Evolutionary conservation across 2,113 vertebrate species (phyloP).

Genomic region (Lonchura striata): DNA sequence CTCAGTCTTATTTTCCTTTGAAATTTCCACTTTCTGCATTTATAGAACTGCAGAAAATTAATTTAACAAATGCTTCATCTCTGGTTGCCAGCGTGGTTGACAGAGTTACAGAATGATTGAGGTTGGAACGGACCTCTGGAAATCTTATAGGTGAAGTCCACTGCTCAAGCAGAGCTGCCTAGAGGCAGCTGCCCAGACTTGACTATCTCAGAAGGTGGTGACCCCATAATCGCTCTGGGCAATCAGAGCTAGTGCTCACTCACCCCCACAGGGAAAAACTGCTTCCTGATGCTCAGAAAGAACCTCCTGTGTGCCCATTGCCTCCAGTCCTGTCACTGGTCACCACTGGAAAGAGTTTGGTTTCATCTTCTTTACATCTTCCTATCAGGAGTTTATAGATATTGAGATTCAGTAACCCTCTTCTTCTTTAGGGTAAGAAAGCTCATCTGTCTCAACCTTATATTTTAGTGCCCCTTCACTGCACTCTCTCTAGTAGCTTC

Average conservation of each 20-base stretch:
- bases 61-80: not conserved
- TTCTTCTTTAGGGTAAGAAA: not conserved
- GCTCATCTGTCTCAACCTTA: not conserved
- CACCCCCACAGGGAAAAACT: not conserved
- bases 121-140: accelerated
- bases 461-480: not conserved
- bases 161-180: not conserved
- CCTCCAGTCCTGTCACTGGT: not conserved
- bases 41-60: not conserved
- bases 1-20: not conserved
- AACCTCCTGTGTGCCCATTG: not conserved
- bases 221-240: not conserved
- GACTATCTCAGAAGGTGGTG: not conserved
- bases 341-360: not conserved
- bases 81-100: not conserved
- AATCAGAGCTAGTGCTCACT: not conserved
- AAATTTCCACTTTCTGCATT: not conserved
- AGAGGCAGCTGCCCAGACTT: not conserved
- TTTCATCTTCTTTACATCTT: not conserved
- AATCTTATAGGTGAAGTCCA: not conserved
- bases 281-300: not conserved
- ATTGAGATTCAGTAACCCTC: not conserved
- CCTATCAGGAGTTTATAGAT: not conserved
- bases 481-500: not conserved
- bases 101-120: not conserved